Evolutionary conservation across 2,888 invertebrate species (phyloP).

Genomic region (Peribatodes rhomboidaria): DNA sequence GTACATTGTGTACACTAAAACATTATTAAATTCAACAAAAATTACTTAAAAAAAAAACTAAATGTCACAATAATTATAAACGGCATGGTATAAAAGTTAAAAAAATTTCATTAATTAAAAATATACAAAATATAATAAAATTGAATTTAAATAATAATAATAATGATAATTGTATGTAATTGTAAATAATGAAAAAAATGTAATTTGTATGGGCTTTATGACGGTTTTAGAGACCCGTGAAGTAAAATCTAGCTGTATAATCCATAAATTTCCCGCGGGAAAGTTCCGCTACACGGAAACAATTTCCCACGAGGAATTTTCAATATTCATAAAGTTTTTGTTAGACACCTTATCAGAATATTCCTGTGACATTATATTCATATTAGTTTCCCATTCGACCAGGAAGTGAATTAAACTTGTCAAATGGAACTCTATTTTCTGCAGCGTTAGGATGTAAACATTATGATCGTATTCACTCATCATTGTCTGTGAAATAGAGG

Average conservation of each 20-base stretch:
- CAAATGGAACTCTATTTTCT: conserved; percentile 14
- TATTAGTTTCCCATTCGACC: conserved; percentile 29
- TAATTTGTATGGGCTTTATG: too few species aligned
- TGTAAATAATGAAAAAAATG: too few species aligned
- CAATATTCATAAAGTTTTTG: conserved; percentile 35
- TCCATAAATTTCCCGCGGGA: not conserved
- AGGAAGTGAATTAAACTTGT: conserved; percentile 14
- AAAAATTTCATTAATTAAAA: too few species aligned
- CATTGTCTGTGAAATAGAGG: conserved; percentile 10
- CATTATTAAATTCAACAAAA: too few species aligned
- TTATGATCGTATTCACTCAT: conserved; percentile 1
- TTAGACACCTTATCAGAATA: conserved; percentile 11
- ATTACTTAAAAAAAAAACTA: too few species aligned
- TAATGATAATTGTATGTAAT: too few species aligned
- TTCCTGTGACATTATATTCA: conserved; percentile 30
- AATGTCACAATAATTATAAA: too few species aligned
- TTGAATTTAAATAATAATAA: too few species aligned
- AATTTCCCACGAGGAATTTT: conserved; percentile 20
- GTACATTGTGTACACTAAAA: too few species aligned
- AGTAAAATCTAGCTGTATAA: not conserved
- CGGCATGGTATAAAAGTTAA: too few species aligned
- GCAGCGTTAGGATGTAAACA: conserved; percentile 3
- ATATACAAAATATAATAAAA: too few species aligned
- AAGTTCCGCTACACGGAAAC: conserved; percentile 23
- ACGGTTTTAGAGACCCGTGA: not conserved